phyloP scores from a whole-genome alignment of 2,113 vertebrate genomes.

The Saimiri boliviensis region DNA sequence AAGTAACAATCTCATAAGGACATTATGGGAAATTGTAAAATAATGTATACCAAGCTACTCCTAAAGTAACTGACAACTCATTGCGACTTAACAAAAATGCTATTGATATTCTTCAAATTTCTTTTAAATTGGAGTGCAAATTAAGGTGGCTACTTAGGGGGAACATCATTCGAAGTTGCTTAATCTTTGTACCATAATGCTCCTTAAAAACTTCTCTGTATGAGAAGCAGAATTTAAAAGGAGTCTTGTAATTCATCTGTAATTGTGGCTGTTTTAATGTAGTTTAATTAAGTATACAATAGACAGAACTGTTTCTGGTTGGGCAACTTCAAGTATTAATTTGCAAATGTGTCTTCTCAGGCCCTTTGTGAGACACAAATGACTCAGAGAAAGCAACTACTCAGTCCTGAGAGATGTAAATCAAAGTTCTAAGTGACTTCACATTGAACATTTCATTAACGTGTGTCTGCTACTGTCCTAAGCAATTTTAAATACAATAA shows the following conservation, averaged over 20 bases:
- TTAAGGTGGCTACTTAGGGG: conserved; percentile 30
- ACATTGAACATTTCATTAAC: not conserved
- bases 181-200: not conserved
- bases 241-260: not conserved
- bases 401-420: not conserved
- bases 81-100: not conserved
- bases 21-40: not conserved
- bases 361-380: not conserved
- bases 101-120: conserved; percentile 23
- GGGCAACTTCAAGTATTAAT: not conserved
- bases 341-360: not conserved
- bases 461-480: not conserved
- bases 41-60: not conserved
- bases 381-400: not conserved
- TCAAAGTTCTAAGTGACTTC: not conserved
- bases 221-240: conserved; percentile 28
- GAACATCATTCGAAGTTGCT: not conserved
- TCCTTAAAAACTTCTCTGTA: not conserved
- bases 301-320: not conserved
- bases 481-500: not conserved
- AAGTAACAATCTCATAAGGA: not conserved
- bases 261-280: not conserved
- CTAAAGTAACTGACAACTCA: not conserved
- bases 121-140: not conserved
- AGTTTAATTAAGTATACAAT: conserved; percentile 27